Evolutionary conservation across 2,113 vertebrate genomes (phyloP), one percentile per base, ranked within the genome.

Genomic region (Amphiprion percula): DNA sequence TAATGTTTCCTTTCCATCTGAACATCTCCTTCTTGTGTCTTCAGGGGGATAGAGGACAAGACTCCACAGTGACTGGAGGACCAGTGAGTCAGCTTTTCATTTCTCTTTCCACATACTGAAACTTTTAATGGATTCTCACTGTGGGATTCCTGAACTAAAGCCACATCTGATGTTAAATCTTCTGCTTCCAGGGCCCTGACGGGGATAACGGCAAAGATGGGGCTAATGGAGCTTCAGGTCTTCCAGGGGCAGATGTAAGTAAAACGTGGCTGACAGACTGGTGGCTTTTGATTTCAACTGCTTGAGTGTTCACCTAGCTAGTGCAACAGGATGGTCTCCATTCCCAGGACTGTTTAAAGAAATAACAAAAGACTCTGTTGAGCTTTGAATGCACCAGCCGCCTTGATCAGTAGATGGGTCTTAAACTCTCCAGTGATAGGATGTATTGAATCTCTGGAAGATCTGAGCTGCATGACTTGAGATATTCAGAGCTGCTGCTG

Each of bases 11-110:
- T 24, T 76, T 19, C 67, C 1, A n/a, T 21, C 6, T 47, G 39
- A 62, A 58, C 5, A 10, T n/a, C 23, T 54, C 39, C 30, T 52
- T 50, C 5, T 4, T 76, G 62, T 70, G 1, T 81, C 53, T 87
- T 68, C 83, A 99, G 98, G 98, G 98, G 2, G 96, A 98, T 17
- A 95, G 97, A 94, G 98, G 98, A 83, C 94, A 94, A 0, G 96
- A 97, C 59, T 89, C 91, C 14, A 95, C 95, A 4, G 92, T 95
- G 23, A 88, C 79, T 0, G 97, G 97, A 0, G 94, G 88, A 53
- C 94, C 92, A 26, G 98, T 99, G 89, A 96, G 97, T 95, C 37
- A 0, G n/a, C 11, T 53, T 65, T 60, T 1, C 6, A 37, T 62
- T 63, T 44, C 24, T 21, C 4, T 15, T 28, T 21, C 62, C 15